Base-by-base conservation (phyloP, 2,113 vertebrate species). In the Sceloporus tristichus region DNA sequence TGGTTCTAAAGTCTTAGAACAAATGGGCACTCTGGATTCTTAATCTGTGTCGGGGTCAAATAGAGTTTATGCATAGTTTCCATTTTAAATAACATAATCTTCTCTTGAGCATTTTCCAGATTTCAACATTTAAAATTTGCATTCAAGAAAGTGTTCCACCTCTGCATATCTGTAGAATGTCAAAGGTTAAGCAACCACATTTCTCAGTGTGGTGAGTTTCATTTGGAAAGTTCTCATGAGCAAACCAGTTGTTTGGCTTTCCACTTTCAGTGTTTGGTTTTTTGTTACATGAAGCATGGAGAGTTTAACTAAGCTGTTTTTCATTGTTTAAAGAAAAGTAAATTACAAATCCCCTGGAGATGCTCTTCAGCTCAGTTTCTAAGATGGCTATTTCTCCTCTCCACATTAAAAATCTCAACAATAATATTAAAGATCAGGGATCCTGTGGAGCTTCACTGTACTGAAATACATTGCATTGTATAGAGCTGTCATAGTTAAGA, bases 231-330 rank as follows among this genome's bases (percentile, higher is more conserved):
- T 94, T 94, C 93, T 95, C 93, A 38, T 73, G 89, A 95, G 92
- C 92, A 92, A 91, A 92, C 91, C 85, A 90, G 66, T 91, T 95
- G 93, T 96, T 95, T 96, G 92, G 91, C 76, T 96, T 95, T 94
- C 93, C 90, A 94, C 94, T 95, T 94, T 93, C 1, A 91, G 42
- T 94, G 87, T 95, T 96, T 94, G 90, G 93, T 82, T 95, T 94
- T 90, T 94, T 87, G 87, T 91, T 93, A 88, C 91, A 86, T 90
- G 79, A 91, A 95, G 95, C 29, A 93, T 85, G 89, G 82, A 34
- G 38, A 4, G 88, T 93, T 92, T 92, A 90, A 92, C 93, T 94
- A 94, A 95, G 93, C 93, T 92, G 90, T 91, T 94, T 86, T 91
- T 94, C 79, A 1, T 70, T 29, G 89, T 87, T 91, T 84, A 68